Base-by-base conservation (phyloP, 2,113 vertebrate species). In the Anseranas semipalmata region DNA sequence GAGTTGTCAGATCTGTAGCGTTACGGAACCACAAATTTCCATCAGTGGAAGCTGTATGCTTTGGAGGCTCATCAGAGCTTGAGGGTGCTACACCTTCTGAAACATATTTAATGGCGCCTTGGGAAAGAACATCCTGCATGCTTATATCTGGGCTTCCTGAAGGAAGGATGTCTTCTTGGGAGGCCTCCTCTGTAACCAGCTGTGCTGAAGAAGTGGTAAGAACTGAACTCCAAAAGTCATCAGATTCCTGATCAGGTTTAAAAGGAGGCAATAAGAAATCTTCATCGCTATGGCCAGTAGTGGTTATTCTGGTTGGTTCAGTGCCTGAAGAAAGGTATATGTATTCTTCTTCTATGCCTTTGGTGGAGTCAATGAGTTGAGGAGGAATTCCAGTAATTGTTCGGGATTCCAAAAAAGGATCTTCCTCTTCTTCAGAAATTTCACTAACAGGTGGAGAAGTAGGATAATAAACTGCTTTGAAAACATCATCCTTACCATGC, bases 191-290 rank as follows among this genome's bases (percentile, higher is more conserved):
- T 32, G 95, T 95, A 91, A 83, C 27, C 59, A 93, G 76, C 2
- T 91, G 86, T 37, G 78, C 43, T 33, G 98, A 82, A 32, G 98
- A 97, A 41, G 86, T 93, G 22, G 96, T 93, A n/a, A 93, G 96
- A 72, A 95, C 91, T 2, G 97, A 97, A 72, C 93, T 97, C 82
- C 97, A 97, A 86, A 97, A 96, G 80, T 98, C 96, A 46, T 98
- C 97, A 10, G 93, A 81, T 75, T 96, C 95, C 8, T 37, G 52
- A 46, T 83, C 92, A 27, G 97, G 90, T 86, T 93, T 98, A 68
- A 97, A 94, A 86, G 94, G 71, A 58, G 97, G 92, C 56, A 97
- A 5, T 46, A 98, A 88, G 84, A 92, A 96, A 46, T 97, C 98
- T 81, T 98, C 93, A 1, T 96, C 97, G 21, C 87, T 85, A 56